Evolutionary conservation across 2,797 vertebrate genomes (phyloP), one percentile per base, ranked within the genome.

Genomic region (Hydrolagus colliei): DNA sequence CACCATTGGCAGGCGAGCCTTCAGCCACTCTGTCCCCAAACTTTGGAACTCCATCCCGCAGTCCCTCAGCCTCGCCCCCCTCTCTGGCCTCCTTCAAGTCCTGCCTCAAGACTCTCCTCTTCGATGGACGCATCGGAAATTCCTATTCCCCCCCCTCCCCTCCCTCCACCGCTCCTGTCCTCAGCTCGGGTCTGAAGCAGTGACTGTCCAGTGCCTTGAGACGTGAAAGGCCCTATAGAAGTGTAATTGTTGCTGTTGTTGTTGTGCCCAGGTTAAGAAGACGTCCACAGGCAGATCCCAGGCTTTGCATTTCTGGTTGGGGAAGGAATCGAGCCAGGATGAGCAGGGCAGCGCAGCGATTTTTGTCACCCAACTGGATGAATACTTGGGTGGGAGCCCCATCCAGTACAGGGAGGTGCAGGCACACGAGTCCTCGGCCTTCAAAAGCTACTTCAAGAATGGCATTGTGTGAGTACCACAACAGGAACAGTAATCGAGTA

Each of bases 261-360:
- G 0, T 18, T 76, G 87, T 22, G 76, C 85, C 1, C 86, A 95
- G 94, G 89, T 86, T 87, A 93, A 88, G 52, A 92, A 89, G 73
- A 91, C 89, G 0, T 89, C 92, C 0, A 87, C 72, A 0, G 92
- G 91, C 71, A 88, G 89, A 0, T 2, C 91, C 0, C 87, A 89
- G 2, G 95, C 97, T 87, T 88, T 97, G 88, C 96, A 98, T 89
- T 97, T 94, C 91, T 98, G 97, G 97, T 95, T 98, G 0, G 97
- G 97, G 5, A 93, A 88, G 14, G 68, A 91, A 1, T 96, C 96
- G 4, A 94, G 96, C 0, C 95, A 94, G 91, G 97, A 97, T 0
- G 97, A 98, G 87, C 96, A 97, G 74, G 96, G 96, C 0, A 93
- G 95, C 0, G 96, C 96, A 0, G 96, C 96, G 86, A 87, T 96